Percentiles rank a stretch among this genome's conserved stretches.
Evolutionary conservation across 2,888 invertebrate genomes (phyloP).

Genomic region (Calameuta idolon): DNA sequence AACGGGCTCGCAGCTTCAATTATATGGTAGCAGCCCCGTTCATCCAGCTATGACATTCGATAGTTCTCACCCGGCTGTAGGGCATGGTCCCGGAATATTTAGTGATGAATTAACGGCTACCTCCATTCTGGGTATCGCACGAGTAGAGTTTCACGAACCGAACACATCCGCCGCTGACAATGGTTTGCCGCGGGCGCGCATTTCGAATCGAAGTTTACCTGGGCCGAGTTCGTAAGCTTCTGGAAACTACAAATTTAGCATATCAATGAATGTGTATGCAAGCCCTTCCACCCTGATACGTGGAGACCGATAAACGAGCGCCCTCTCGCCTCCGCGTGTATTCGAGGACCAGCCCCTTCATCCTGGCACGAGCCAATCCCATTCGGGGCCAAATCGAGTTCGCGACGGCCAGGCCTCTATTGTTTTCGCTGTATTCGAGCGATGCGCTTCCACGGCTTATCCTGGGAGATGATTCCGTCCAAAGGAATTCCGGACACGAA

Average conservation of each 20-base stretch:
- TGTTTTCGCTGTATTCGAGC: background rate
- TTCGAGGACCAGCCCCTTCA: background rate
- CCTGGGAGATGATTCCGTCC: background rate
- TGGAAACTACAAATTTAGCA: constrained; percentile 56
- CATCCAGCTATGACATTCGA: background rate
- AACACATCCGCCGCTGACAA: constrained; percentile 1
- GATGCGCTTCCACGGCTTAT: background rate
- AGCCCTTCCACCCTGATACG: constrained; percentile 14
- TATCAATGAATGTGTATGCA: constrained; percentile 51
- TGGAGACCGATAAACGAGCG: background rate
- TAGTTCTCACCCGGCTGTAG: background rate
- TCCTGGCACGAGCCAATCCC: background rate
- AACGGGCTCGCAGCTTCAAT: background rate
- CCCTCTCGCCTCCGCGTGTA: background rate
- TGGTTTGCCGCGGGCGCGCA: background rate
- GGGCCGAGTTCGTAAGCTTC: constrained; percentile 39
- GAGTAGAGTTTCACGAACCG: background rate
- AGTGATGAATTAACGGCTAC: constrained; percentile 7
- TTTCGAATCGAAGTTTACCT: constrained; percentile 44
- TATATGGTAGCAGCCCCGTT: background rate
- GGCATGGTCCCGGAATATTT: background rate
- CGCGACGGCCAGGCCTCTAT: background rate
- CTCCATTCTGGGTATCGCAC: background rate
- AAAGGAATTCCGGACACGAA: background rate
- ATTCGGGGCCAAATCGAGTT: background rate